Evolutionary conservation across 2,113 vertebrate species (phyloP).

Genomic region (Eudyptes chrysolophus): DNA sequence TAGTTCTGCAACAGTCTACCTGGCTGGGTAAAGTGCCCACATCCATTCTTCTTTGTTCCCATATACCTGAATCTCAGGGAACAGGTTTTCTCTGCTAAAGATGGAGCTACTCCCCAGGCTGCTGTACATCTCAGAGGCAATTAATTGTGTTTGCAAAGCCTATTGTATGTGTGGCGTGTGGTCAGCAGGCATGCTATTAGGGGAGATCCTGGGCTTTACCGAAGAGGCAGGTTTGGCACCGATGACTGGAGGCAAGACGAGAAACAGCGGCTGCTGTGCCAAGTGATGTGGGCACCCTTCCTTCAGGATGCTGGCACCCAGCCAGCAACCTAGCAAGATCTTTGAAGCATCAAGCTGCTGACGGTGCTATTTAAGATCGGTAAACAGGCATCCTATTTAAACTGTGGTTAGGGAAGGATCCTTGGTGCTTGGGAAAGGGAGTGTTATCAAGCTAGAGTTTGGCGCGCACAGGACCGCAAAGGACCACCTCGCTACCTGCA

Average conservation of each 20-base stretch:
- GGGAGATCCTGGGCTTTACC: not conserved
- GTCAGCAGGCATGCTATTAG: not conserved
- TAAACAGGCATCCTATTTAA: slow-evolving; percentile 6
- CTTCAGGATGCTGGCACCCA: not conserved
- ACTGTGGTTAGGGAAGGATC: not conserved
- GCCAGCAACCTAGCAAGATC: not conserved
- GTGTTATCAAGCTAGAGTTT: not conserved
- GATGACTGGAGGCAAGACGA: not conserved
- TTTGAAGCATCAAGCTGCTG: slow-evolving; percentile 50
- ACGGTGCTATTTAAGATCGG: not conserved
- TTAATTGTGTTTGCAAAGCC: not conserved
- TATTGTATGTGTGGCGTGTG: not conserved
- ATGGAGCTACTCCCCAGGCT: not conserved
- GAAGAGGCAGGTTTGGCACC: not conserved
- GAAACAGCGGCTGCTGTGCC: not conserved
- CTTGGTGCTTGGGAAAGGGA: not conserved
- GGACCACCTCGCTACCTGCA: not conserved
- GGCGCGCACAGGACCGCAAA: not conserved
- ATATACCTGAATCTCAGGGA: not conserved
- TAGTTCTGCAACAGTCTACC: not conserved
- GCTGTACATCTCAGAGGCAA: not conserved
- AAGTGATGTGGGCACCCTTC: not conserved
- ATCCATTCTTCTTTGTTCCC: not conserved
- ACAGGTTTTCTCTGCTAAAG: not conserved
- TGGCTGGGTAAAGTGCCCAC: not conserved